Conservation (phyloP, 2,113 vertebrate genomes). For the Lycocorax pyrrhopterus region DNA sequence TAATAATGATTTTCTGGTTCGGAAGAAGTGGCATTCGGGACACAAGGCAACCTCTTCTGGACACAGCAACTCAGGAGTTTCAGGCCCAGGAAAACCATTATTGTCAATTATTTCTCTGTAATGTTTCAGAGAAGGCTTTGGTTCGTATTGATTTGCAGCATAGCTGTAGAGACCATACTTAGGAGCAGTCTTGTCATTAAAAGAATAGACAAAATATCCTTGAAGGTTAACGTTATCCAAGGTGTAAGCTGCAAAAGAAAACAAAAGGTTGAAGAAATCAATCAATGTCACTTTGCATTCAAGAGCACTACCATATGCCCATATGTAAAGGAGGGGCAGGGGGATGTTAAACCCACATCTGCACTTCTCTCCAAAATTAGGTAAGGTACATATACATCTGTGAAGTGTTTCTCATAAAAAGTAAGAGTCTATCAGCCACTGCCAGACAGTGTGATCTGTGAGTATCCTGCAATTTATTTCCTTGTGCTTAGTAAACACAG, state of each 20-base stretch:
- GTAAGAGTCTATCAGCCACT: background rate
- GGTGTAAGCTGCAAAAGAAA: conserved; percentile 74
- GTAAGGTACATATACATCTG: background rate
- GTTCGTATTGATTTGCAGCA: conserved; percentile 77
- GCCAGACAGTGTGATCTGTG: background rate
- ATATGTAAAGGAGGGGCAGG: background rate
- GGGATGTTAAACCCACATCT: background rate
- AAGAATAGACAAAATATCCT: conserved; percentile 94
- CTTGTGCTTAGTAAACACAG: conserved; percentile 1
- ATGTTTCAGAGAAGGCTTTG: conserved; percentile 84
- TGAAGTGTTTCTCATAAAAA: background rate
- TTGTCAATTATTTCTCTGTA: conserved; percentile 87
- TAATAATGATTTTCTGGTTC: conserved; percentile 79
- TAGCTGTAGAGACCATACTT: conserved; percentile 88
- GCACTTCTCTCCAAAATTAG: background rate
- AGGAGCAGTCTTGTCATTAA: conserved; percentile 86
- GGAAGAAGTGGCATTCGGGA: conserved; percentile 68
- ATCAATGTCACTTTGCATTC: background rate
- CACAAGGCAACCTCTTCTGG: conserved; percentile 64
- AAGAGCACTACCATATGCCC: background rate
- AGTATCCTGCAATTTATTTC: background rate
- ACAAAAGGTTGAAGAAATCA: background rate
- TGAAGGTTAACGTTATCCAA: conserved; percentile 88
- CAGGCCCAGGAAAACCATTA: conserved; percentile 81
- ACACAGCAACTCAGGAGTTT: conserved; percentile 68